These are phyloP conservation scores for Calliopum simillimum DNA, from an alignment of 2,888 invertebrate species.

Conservation along the genomic window DNA sequence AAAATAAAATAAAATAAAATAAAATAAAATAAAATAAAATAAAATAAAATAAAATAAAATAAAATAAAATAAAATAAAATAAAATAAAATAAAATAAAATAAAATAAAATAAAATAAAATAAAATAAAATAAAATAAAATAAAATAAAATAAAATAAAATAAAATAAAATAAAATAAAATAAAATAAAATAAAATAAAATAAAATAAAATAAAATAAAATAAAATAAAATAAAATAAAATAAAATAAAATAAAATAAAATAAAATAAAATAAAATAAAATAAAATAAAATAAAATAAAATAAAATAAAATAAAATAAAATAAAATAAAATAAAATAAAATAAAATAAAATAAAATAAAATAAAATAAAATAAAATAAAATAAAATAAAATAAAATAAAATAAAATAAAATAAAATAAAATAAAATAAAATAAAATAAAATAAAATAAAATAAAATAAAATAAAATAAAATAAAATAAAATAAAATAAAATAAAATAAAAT, in stretches of 20 bases:
- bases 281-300: slow-evolving; percentile 31
- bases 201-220: slow-evolving; percentile 25
- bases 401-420: slow-evolving; percentile 8
- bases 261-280: slow-evolving; percentile 8
- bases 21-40: slow-evolving; percentile 14
- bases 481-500: slow-evolving; percentile 25
- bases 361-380: slow-evolving; percentile 19
- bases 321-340: slow-evolving; percentile 27
- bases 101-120: slow-evolving; percentile 30
- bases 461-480: slow-evolving; percentile 27
- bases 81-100: slow-evolving; percentile 19
- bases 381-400: slow-evolving; percentile 30
- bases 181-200: slow-evolving; percentile 27
- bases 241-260: slow-evolving; percentile 30
- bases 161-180: slow-evolving; percentile 14
- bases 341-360: slow-evolving; percentile 25
- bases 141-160: slow-evolving; percentile 31
- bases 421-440: slow-evolving; percentile 31
- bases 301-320: slow-evolving; percentile 14
- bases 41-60: slow-evolving; percentile 27
- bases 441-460: slow-evolving; percentile 14
- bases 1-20: slow-evolving; percentile 31
- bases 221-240: slow-evolving; percentile 19
- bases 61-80: slow-evolving; percentile 25
- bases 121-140: slow-evolving; percentile 8